Evolutionary conservation across 1,140 invertebrate genomes (phyloP).

Genomic region (Drosophila auraria): DNA sequence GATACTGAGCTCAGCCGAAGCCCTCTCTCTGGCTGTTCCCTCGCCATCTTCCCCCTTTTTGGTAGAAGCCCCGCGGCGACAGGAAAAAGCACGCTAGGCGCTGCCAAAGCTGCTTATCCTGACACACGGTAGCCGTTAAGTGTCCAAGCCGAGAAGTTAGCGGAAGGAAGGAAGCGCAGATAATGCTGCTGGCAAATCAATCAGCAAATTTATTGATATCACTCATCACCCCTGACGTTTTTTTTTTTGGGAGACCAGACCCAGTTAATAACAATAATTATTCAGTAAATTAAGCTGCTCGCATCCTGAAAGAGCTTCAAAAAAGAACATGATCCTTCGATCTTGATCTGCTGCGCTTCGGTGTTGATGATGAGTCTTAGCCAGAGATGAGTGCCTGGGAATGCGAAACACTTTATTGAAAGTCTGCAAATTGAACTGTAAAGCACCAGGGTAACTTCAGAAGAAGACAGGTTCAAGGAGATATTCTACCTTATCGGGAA

Average conservation of each 20-base stretch:
- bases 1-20: slow-evolving; percentile 6
- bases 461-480: not conserved
- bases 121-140: slow-evolving; percentile 72
- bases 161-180: slow-evolving; percentile 32
- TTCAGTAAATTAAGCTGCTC: slow-evolving; percentile 64
- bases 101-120: slow-evolving; percentile 70
- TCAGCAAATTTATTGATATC: slow-evolving; percentile 66
- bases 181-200: slow-evolving; percentile 56
- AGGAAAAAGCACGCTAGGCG: slow-evolving; percentile 75
- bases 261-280: slow-evolving; percentile 76
- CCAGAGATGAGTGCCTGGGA: not conserved
- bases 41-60: not conserved
- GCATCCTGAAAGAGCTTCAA: slow-evolving; percentile 27
- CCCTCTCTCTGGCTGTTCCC: not conserved
- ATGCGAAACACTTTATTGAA: slow-evolving; percentile 2
- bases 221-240: slow-evolving; percentile 28
- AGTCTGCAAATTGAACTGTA: slow-evolving; percentile 8
- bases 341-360: slow-evolving; percentile 24
- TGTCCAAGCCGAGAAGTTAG: slow-evolving; percentile 54
- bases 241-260: not conserved
- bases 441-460: not conserved
- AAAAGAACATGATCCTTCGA: not conserved
- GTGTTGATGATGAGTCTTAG: slow-evolving; percentile 40
- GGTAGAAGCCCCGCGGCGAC: slow-evolving; percentile 63
- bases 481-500: not conserved